Conservation (phyloP, 2,888 invertebrate species). For the Melanophora roralis region DNA sequence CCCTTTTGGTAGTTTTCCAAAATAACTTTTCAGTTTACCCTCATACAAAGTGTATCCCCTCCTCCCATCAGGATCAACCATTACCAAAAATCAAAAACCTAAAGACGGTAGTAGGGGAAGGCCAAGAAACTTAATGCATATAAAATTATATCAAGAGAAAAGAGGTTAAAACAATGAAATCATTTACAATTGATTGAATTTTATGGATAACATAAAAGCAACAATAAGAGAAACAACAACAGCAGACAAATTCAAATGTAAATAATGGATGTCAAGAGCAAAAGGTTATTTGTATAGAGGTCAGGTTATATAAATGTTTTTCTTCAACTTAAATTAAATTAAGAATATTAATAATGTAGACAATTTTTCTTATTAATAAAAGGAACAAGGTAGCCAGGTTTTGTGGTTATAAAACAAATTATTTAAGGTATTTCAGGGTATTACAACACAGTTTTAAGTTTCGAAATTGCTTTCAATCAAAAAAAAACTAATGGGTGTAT, state of each 20-base stretch:
- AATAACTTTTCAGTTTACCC: background rate
- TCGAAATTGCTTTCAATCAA: too few species aligned
- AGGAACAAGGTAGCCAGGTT: too few species aligned
- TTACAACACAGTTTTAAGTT: too few species aligned
- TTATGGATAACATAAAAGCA: slow-evolving; percentile 41
- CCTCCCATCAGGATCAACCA: background rate
- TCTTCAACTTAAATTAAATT: background rate
- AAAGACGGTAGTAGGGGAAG: background rate
- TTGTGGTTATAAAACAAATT: too few species aligned
- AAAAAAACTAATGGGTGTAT: too few species aligned
- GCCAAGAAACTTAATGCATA: background rate
- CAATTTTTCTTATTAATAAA: too few species aligned
- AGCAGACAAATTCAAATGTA: background rate
- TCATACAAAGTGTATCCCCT: background rate
- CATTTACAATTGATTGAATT: slow-evolving; percentile 55
- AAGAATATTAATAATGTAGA: background rate
- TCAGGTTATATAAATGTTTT: background rate
- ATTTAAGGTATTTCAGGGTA: too few species aligned
- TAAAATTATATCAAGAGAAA: background rate
- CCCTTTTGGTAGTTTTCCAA: too few species aligned
- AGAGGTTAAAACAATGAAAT: slow-evolving; percentile 49
- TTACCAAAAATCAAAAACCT: background rate
- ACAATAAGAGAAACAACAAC: background rate
- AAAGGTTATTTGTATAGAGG: slow-evolving; percentile 18
- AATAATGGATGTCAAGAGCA: slow-evolving; percentile 18